A percentile compares a stretch with the other conserved stretches of the same genome.
phyloP scores from a whole-genome alignment of 2,113 vertebrate genomes.

The Phalacrocorax pelagicus region DNA sequence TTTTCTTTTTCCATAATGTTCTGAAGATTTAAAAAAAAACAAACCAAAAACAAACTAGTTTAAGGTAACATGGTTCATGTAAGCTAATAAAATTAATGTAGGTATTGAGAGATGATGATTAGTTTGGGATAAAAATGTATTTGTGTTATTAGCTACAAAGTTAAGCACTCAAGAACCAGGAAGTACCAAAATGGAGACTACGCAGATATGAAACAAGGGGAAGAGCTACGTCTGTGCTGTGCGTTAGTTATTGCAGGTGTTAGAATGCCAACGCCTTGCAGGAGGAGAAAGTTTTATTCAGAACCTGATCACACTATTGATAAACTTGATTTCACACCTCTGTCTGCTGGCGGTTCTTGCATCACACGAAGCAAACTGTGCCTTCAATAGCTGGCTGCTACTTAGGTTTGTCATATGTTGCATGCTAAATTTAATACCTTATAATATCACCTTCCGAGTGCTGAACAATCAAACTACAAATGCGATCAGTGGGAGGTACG shows the following conservation, averaged over 20 bases:
- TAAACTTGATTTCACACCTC: neutral
- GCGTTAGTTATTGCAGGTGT: neutral
- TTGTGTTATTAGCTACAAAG: neutral
- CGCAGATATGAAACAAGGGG: neutral
- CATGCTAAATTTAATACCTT: neutral
- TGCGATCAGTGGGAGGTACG: neutral
- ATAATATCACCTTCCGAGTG: neutral
- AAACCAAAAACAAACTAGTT: neutral
- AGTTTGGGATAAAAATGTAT: neutral
- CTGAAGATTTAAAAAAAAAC: neutral
- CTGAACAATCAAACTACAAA: neutral
- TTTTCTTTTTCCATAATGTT: neutral
- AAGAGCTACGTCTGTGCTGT: neutral
- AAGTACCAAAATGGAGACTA: fast-evolving
- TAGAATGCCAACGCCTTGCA: neutral
- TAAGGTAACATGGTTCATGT: neutral
- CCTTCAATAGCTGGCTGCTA: neutral
- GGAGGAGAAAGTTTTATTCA: neutral
- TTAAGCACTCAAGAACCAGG: neutral
- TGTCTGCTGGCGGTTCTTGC: neutral
- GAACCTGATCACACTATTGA: neutral
- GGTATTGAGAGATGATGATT: neutral
- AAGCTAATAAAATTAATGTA: neutral
- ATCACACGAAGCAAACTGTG: neutral
- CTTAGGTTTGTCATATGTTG: neutral